Evolutionary conservation across 2,888 invertebrate genomes (phyloP), one percentile per base, ranked within the genome.

Genomic region (Marasmarcha lunaedactyla): DNA sequence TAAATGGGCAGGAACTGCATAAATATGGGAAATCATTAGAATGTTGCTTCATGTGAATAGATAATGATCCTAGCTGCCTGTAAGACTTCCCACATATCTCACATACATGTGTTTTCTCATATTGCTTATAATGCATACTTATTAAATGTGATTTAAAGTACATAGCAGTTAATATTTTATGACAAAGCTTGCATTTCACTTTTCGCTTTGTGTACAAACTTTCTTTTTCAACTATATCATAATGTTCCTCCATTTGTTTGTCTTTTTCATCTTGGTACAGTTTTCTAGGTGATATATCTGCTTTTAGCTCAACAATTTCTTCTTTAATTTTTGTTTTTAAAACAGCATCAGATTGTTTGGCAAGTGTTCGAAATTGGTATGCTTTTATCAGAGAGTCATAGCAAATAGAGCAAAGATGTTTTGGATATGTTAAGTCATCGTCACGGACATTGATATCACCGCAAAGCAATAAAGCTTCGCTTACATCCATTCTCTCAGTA

Each of bases 11-110:
- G 20, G 44, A 30, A 6, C 37, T 36, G 26, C 50, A 50, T 37
- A 46, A 45, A 35, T 43, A 48, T 6, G 51, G 48, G 11, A 49
- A 47, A 4, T 47, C 47, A 35, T 37, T 34, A 30, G 42, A 44
- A 35, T 49, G 49, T 13, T 13, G 39, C 30, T 38, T 39, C 26
- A 57, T 59, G 15, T 65, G 65, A 27, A 59, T 64, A 37, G 57
- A 50, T 36, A 62, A 62, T 2, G 61, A 59, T 42, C 59, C 58
- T 14, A 59, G 45, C 10, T 58, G 44, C 37, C 61, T 43, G 33
- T 60, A 62, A 13, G 59, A 57, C 38, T 58, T 61, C 1, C 63
- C 63, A 36, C 63, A 63, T 4, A 62, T 46, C 40, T 62, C 59
- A 45, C 63, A 63, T 30, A 20, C 20, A 34, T 60, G 61, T 14